These are phyloP conservation scores for Drosophila birchii DNA, from an alignment of 2,888 invertebrate species.

Conservation along the genomic window DNA sequence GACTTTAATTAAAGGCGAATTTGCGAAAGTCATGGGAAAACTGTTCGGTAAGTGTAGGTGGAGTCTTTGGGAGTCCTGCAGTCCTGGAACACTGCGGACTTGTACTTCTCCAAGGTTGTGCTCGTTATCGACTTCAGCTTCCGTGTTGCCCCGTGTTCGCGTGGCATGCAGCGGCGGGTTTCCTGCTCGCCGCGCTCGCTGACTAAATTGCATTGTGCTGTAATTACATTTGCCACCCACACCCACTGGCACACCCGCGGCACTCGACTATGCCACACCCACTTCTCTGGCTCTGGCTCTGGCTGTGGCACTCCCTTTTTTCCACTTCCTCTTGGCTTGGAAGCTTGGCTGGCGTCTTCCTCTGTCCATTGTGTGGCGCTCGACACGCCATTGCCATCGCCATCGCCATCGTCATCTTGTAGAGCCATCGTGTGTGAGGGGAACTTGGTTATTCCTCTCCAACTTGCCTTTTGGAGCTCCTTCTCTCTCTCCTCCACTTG, in stretches of 20 bases:
- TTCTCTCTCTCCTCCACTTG: constrained; percentile 37
- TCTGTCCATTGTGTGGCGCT: constrained; percentile 63
- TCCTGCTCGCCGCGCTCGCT: constrained; percentile 38
- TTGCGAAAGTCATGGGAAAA: constrained; percentile 22
- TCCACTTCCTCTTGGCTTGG: constrained; percentile 14
- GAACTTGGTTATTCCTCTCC: not conserved
- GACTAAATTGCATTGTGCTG: constrained; percentile 78
- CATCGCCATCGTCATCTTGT: constrained; percentile 22
- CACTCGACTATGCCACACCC: constrained; percentile 13
- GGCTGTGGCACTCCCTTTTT: constrained; percentile 1
- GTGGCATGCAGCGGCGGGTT: constrained; percentile 46
- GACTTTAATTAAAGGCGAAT: constrained; percentile 32
- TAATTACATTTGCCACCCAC: constrained; percentile 72
- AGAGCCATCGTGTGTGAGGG: constrained; percentile 11
- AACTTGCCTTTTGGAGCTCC: constrained; percentile 3
- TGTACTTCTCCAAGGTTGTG: constrained; percentile 59
- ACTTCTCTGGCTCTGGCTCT: not conserved
- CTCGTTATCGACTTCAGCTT: constrained; percentile 75
- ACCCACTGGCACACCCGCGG: constrained; percentile 14
- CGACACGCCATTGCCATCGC: constrained; percentile 51
- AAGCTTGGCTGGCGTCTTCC: constrained; percentile 45
- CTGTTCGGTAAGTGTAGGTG: constrained; percentile 28
- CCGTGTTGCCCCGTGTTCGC: constrained; percentile 59
- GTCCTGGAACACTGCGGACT: constrained; percentile 4
- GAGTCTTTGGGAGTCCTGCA: not conserved